A percentile compares a stretch with the other conserved stretches of the same genome.
phyloP scores from a whole-genome alignment of 2,888 invertebrate species.

The Chaitophorus viminalis region DNA sequence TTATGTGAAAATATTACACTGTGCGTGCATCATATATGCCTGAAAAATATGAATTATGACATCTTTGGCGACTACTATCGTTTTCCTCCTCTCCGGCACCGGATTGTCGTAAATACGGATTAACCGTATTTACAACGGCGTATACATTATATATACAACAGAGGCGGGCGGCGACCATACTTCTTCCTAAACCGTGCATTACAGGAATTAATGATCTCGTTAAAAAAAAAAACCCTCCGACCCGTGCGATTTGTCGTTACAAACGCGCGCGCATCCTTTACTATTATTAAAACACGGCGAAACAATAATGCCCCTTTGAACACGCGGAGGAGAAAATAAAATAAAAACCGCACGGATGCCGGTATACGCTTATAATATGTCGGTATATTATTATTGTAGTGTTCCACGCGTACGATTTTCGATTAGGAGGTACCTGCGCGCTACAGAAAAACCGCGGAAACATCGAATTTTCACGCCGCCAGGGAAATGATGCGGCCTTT shows the following conservation, averaged over 20 bases:
- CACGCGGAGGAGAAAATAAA: too few species aligned
- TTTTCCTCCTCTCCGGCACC: conserved; percentile 4
- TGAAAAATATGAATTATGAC: conserved; percentile 61
- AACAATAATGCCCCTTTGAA: too few species aligned
- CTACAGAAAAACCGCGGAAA: not conserved
- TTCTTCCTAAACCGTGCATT: conserved; percentile 45
- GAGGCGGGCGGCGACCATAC: not conserved
- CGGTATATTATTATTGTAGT: too few species aligned
- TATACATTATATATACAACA: not conserved
- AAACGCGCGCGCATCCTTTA: not conserved
- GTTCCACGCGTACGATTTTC: too few species aligned
- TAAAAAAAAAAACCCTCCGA: conserved; percentile 28
- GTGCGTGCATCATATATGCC: not conserved
- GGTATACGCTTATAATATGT: too few species aligned
- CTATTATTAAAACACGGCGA: too few species aligned
- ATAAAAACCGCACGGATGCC: too few species aligned
- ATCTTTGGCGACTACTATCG: conserved; percentile 47
- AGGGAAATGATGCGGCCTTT: not conserved
- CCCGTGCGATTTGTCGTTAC: not conserved
- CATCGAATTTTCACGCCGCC: not conserved
- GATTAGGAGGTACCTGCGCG: not conserved
- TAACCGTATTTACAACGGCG: conserved; percentile 2
- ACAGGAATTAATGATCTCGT: conserved; percentile 59
- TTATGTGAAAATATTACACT: conserved; percentile 36
- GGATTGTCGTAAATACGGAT: conserved; percentile 38